Conservation (phyloP, 2,888 invertebrate genomes). For the Dryobota labecula region DNA sequence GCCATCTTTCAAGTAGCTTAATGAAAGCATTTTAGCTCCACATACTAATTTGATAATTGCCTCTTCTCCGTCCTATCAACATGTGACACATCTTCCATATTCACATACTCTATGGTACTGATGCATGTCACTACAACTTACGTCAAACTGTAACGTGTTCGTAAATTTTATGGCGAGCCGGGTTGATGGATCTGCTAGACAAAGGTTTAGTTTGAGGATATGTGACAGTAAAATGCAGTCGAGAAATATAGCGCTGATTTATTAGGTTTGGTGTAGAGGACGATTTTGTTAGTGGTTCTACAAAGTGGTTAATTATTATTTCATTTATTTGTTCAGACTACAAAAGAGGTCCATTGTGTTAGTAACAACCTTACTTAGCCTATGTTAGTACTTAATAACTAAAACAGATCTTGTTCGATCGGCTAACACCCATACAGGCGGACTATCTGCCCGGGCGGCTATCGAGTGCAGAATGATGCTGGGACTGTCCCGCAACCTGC, state of each 20-base stretch:
- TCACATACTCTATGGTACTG: constrained; percentile 24
- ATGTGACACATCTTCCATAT: constrained; percentile 2
- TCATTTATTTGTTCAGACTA: too few species aligned
- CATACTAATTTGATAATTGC: too few species aligned
- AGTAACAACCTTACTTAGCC: too few species aligned
- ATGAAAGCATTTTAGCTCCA: too few species aligned
- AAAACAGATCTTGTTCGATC: too few species aligned
- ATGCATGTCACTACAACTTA: constrained; percentile 46
- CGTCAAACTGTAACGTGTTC: constrained; percentile 32
- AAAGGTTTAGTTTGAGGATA: constrained; percentile 53
- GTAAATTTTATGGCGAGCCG: constrained; percentile 52
- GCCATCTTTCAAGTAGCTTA: not conserved
- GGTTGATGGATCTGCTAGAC: constrained; percentile 40
- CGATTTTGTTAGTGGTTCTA: not conserved
- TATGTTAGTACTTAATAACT: too few species aligned
- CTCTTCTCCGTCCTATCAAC: not conserved
- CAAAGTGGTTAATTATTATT: not conserved
- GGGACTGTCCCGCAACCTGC: too few species aligned
- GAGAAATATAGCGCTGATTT: constrained; percentile 17
- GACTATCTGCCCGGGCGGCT: too few species aligned
- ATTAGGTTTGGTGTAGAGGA: not conserved
- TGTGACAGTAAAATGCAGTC: constrained; percentile 5
- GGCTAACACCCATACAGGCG: too few species aligned
- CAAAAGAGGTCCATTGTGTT: too few species aligned
- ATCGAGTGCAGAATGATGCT: too few species aligned